Evolutionary conservation across 1,140 invertebrate genomes (phyloP).

Genomic region (Metopolophium dirhodum): DNA sequence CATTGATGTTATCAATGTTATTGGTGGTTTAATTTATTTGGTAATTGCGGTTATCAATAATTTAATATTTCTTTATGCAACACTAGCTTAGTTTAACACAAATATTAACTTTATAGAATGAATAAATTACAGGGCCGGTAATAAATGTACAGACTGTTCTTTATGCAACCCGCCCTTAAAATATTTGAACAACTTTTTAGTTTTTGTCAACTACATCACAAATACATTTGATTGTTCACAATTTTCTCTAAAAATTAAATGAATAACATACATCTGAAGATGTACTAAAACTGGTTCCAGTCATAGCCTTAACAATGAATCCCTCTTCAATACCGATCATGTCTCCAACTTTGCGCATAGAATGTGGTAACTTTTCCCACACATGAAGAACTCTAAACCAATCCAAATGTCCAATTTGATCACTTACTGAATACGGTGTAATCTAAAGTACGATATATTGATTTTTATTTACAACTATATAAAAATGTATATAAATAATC

Average conservation of each 20-base stretch:
- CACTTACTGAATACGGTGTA: constrained; percentile 82
- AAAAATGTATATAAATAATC: not conserved
- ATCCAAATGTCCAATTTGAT: constrained; percentile 80
- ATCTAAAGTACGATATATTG: constrained; percentile 62
- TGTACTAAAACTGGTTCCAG: constrained; percentile 69
- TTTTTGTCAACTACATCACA: not conserved
- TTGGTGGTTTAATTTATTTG: too few species aligned
- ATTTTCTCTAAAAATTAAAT: not conserved
- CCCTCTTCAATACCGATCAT: constrained; percentile 90
- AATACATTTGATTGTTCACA: not conserved
- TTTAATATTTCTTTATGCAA: too few species aligned
- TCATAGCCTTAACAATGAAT: constrained; percentile 82
- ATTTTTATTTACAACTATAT: not conserved
- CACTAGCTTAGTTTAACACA: too few species aligned
- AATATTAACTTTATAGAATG: too few species aligned
- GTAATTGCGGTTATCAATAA: too few species aligned
- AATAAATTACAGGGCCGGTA: too few species aligned
- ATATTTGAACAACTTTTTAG: not conserved
- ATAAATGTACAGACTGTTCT: too few species aligned
- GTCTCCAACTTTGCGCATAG: constrained; percentile 84
- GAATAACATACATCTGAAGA: constrained; percentile 64
- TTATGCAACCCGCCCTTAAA: not conserved
- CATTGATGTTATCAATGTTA: too few species aligned
- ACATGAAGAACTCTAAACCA: constrained; percentile 87
- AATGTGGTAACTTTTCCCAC: constrained; percentile 82